A percentile compares a stretch with the other conserved stretches of the same genome.
Evolutionary conservation across 2,888 invertebrate genomes (phyloP).

Genomic region (Chrysomela aeneicollis): DNA sequence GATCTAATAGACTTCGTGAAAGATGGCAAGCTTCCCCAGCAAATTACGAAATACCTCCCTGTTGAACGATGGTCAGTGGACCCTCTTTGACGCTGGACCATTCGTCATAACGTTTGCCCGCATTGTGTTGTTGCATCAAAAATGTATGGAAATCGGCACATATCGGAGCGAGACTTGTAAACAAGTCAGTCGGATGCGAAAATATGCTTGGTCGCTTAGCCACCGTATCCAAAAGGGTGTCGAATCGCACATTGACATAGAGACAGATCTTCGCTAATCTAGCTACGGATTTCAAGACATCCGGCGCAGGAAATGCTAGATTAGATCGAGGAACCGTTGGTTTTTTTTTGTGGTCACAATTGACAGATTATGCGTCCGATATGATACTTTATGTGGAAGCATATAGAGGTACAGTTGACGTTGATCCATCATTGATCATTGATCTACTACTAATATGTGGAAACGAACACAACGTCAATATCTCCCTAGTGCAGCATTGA

Average conservation of each 20-base stretch:
- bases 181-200: conserved; percentile 50
- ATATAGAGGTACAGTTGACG: no score
- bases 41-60: conserved; percentile 34
- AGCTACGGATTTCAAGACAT: conserved; percentile 1
- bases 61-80: conserved; percentile 51
- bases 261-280: conserved; percentile 1
- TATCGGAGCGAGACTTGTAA: conserved; percentile 53
- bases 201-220: conserved; percentile 43
- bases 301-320: conserved; percentile 3
- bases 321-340: background rate
- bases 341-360: background rate
- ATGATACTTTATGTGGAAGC: background rate
- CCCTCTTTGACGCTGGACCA: conserved; percentile 58
- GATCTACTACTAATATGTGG: no score
- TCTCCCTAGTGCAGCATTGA: no score
- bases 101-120: conserved; percentile 57
- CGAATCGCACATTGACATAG: background rate
- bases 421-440: no score
- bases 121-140: conserved; percentile 57
- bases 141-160: conserved; percentile 59
- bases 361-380: background rate
- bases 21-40: background rate
- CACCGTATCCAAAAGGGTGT: conserved; percentile 43
- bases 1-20: no score
- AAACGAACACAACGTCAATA: no score